These are phyloP conservation scores for Apodemus sylvaticus DNA, from an alignment of 2,113 vertebrate species.

Conservation along the genomic window DNA sequence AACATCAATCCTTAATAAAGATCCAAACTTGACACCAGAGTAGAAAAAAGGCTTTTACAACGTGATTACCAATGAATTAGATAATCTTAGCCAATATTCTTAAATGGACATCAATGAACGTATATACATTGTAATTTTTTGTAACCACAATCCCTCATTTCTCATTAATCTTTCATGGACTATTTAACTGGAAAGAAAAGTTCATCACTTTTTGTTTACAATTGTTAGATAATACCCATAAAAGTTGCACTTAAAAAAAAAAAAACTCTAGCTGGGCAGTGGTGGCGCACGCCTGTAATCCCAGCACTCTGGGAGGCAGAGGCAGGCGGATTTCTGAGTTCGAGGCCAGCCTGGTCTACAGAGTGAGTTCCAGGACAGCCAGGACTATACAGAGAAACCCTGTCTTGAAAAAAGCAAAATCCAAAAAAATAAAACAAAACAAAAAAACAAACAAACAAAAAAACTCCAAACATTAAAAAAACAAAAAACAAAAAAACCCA, in stretches of 20 bases:
- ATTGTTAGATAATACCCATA: not conserved
- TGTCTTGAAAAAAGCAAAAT: too few species aligned
- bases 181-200: slow-evolving; percentile 16
- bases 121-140: slow-evolving; percentile 8
- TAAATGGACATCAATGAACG: slow-evolving; percentile 48
- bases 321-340: too few species aligned
- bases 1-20: slow-evolving; percentile 7
- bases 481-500: too few species aligned
- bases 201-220: slow-evolving; percentile 29
- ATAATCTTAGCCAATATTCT: slow-evolving; percentile 15
- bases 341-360: too few species aligned
- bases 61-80: slow-evolving; percentile 22
- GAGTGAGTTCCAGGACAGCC: too few species aligned
- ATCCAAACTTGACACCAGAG: not conserved
- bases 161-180: slow-evolving; percentile 33
- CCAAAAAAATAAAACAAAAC: too few species aligned
- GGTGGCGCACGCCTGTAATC: too few species aligned
- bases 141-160: slow-evolving; percentile 29
- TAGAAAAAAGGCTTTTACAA: not conserved
- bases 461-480: slow-evolving; percentile 27
- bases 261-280: too few species aligned
- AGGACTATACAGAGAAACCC: too few species aligned
- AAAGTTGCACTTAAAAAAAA: slow-evolving; percentile 13
- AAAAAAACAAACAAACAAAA: too few species aligned
- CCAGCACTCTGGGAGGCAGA: too few species aligned